Conservation (phyloP, 1,140 invertebrate genomes). For the Zaprionus taronus region DNA sequence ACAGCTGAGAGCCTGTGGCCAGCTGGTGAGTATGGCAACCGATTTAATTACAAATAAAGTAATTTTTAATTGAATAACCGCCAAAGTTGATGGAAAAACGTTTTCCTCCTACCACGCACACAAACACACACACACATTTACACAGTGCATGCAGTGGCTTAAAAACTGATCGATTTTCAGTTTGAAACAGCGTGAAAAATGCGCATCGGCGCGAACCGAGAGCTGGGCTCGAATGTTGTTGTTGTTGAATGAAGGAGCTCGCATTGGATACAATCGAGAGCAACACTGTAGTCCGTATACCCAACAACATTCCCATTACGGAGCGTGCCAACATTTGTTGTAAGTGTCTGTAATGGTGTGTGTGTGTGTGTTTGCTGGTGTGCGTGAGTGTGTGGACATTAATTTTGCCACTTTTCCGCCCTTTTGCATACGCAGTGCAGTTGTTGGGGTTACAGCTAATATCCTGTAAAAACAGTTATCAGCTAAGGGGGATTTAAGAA, state of each 20-base stretch:
- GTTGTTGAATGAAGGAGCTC: conserved; percentile 6
- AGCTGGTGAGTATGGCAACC: conserved; percentile 51
- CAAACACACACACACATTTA: conserved; percentile 17
- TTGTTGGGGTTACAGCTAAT: conserved; percentile 15
- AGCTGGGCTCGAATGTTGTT: background rate
- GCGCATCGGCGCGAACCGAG: conserved; percentile 39
- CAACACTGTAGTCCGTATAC: conserved; percentile 12
- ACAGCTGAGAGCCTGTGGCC: conserved; percentile 30
- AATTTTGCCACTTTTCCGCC: conserved; percentile 61
- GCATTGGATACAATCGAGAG: conserved; percentile 13
- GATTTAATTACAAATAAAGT: conserved; percentile 84
- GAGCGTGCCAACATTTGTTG: conserved; percentile 60
- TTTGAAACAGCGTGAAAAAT: conserved; percentile 50
- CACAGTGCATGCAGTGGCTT: conserved; percentile 23
- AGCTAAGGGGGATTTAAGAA: too few relatives aligned
- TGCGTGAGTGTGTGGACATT: conserved; percentile 52
- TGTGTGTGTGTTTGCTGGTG: conserved; percentile 8
- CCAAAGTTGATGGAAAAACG: conserved; percentile 77
- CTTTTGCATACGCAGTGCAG: conserved; percentile 53
- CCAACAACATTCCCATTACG: conserved; percentile 56
- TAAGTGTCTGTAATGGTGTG: conserved; percentile 3
- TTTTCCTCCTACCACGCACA: conserved; percentile 27
- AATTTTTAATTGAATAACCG: conserved; percentile 84
- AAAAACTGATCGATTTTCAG: conserved; percentile 66
- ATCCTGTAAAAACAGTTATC: conserved; percentile 7